Percentiles rank a stretch among this genome's conserved stretches.
These are phyloP conservation scores for Perodicticus potto DNA, from an alignment of 2,797 vertebrate genomes.

Conservation along the genomic window DNA sequence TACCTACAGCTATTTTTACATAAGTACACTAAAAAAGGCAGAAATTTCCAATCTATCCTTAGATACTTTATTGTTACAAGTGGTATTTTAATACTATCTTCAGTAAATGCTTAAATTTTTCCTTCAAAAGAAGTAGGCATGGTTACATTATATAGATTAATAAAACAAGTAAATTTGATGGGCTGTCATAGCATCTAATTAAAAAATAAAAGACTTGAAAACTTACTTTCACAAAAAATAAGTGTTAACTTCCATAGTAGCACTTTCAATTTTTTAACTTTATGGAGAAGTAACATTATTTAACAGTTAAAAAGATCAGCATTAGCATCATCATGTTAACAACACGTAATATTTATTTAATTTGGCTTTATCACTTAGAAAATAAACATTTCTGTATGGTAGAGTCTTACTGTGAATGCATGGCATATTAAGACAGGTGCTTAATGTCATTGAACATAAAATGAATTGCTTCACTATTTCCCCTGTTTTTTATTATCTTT, in stretches of 20 bases:
- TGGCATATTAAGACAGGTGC: neutral
- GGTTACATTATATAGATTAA: neutral
- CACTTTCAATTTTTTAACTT: neutral
- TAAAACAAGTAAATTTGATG: neutral
- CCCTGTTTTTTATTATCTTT: neutral
- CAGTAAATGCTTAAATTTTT: constrained; percentile 30
- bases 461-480: neutral
- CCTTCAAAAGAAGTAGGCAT: neutral
- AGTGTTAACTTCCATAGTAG: neutral
- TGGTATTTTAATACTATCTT: neutral
- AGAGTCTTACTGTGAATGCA: neutral
- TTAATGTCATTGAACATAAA: neutral
- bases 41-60: constrained; percentile 17
- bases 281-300: neutral
- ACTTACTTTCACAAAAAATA: neutral
- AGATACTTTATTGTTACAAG: neutral
- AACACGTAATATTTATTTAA: neutral
- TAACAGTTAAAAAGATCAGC: neutral
- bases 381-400: neutral
- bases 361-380: neutral
- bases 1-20: constrained; percentile 2
- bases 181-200: neutral
- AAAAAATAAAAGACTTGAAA: constrained; percentile 34
- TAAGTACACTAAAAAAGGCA: neutral
- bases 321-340: neutral